Base-by-base conservation (phyloP, 2,797 vertebrate species). In the Hypotaenidia philippensis region DNA sequence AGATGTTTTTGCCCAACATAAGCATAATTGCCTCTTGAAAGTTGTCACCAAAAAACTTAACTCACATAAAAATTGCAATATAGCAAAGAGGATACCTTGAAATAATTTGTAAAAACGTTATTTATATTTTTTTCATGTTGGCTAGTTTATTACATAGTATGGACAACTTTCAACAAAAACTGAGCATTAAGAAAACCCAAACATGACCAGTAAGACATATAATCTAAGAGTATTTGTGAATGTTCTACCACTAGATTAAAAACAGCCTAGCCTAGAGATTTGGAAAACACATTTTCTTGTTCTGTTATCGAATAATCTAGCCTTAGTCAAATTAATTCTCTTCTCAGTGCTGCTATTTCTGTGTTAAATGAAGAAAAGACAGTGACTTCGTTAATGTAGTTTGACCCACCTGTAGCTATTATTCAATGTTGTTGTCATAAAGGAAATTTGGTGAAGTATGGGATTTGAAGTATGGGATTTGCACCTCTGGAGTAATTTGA, bases 101-200 rank as follows among this genome's bases (percentile, higher is more conserved):
- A 75, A 59, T 53, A 10, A 38, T 82, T 29, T 60, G 4, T n/a
- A 45, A 65, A 83, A 83, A 32, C 9, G 3, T n/a, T 74, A 22
- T 26, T 57, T 23, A 61, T 11, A 50, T 5, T 36, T 80, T 38
- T 44, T 69, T 38, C 25, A 29, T 17, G 13, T 50, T 70, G 26
- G 5, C 3, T 15, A 65, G 6, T 29, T 74, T 55, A 23, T 55
- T 64, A 60, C 38, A 5, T 27, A 15, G 40, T 45, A 13, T 12
- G 13, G n/a, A 20, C 2, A 60, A n/a, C 21, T 69, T 60, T 69
- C 10, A 78, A 69, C 4, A 69, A 63, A 70, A 76, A 55, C 40
- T 0, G 0, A 49, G 2, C 2, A 4, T 47, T 47, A 47, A 47
- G 3, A 45, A 45, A 47, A 40, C 4, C 9, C 75, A 71, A 19